Evolutionary conservation across 2,797 vertebrate genomes (phyloP).

Genomic region (Hybognathus amarus): DNA sequence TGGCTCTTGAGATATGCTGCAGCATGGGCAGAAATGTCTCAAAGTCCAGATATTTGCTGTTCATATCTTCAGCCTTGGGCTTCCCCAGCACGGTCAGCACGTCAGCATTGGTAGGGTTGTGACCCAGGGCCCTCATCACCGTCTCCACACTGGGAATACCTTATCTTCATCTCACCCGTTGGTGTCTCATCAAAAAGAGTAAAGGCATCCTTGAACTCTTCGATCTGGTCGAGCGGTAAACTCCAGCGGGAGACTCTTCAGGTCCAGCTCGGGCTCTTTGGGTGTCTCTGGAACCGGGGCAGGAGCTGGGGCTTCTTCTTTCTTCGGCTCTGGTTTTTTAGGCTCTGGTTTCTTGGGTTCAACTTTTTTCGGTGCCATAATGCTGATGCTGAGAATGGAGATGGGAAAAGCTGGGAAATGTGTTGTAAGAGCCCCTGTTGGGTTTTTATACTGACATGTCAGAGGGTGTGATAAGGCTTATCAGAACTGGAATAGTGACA

Average conservation of each 20-base stretch:
- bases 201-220: conserved; percentile 94
- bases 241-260: conserved; percentile 83
- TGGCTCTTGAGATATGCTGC: conserved; percentile 91
- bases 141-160: conserved; percentile 88
- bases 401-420: conserved; percentile 10
- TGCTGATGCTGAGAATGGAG: conserved; percentile 7
- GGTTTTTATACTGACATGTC: conserved; percentile 55
- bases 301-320: conserved; percentile 66
- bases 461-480: conserved; percentile 53
- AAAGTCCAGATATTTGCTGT: conserved; percentile 88
- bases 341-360: conserved; percentile 78
- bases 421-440: conserved; percentile 11
- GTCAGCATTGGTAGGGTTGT: conserved; percentile 94
- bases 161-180: conserved; percentile 90
- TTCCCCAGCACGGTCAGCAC: conserved; percentile 91
- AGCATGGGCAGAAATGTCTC: conserved; percentile 94
- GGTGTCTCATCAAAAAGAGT: conserved; percentile 90
- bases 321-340: conserved; percentile 73
- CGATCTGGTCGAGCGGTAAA: conserved; percentile 75
- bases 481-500: conserved; percentile 32
- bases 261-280: conserved; percentile 82
- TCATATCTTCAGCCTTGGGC: conserved; percentile 90
- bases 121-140: conserved; percentile 91
- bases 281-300: conserved; percentile 68
- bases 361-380: conserved; percentile 81